These are phyloP conservation scores for Anthonomus grandis DNA, from an alignment of 1,140 invertebrate species.

Conservation along the genomic window DNA sequence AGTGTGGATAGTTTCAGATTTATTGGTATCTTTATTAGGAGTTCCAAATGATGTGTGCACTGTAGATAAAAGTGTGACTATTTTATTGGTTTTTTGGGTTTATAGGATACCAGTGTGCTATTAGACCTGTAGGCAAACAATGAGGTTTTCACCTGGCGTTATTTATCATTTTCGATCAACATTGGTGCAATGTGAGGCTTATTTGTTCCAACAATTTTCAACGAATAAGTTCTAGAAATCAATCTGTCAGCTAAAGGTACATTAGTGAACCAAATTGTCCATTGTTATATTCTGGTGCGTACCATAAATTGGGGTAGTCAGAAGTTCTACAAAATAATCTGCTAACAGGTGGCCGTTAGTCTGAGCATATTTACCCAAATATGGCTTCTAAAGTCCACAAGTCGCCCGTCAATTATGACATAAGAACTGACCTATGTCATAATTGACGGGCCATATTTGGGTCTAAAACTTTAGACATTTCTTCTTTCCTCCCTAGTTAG, in stretches of 20 bases:
- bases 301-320: neutral
- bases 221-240: neutral
- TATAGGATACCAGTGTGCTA: neutral
- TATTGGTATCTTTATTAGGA: neutral
- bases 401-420: no score
- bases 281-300: neutral
- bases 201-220: constrained; percentile 1
- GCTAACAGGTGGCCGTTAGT: constrained; percentile 1
- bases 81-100: neutral
- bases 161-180: constrained; percentile 2
- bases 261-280: no score
- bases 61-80: neutral
- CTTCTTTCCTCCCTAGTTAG: no score
- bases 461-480: no score
- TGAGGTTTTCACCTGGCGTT: neutral
- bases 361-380: neutral
- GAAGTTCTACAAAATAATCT: constrained; percentile 2
- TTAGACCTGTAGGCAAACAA: no score
- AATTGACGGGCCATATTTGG: no score
- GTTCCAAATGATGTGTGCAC: neutral
- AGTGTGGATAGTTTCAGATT: neutral
- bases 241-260: neutral
- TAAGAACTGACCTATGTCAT: no score
- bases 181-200: neutral
- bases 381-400: no score